phyloP scores from a whole-genome alignment of 2,888 invertebrate species.

The Epinotia demarniana region DNA sequence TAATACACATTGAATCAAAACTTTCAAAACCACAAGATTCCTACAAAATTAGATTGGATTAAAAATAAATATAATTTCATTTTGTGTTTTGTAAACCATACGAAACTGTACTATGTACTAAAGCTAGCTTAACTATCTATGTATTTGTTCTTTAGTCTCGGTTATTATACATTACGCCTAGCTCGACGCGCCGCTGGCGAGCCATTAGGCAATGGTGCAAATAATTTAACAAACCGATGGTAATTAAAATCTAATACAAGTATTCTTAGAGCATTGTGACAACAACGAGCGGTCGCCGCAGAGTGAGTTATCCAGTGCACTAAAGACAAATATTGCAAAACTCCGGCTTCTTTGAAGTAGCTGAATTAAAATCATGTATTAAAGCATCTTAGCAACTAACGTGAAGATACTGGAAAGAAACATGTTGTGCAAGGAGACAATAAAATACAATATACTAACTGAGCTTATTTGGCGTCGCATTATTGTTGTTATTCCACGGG shows the following conservation, averaged over 20 bases:
- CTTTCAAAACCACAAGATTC: slow-evolving; percentile 61
- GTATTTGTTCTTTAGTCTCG: slow-evolving; percentile 71
- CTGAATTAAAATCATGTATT: slow-evolving; percentile 5
- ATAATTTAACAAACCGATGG: slow-evolving; percentile 27
- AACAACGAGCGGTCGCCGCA: slow-evolving; percentile 14
- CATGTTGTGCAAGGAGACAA: slow-evolving; percentile 42
- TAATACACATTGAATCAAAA: slow-evolving; percentile 68
- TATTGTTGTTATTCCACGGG: slow-evolving; percentile 41
- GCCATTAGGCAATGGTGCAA: slow-evolving; percentile 31
- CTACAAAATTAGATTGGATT: slow-evolving; percentile 64
- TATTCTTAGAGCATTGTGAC: slow-evolving; percentile 29
- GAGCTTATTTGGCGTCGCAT: slow-evolving; percentile 66
- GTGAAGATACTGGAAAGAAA: slow-evolving; percentile 39
- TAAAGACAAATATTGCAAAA: slow-evolving; percentile 27
- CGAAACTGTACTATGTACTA: slow-evolving; percentile 65
- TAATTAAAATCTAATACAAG: slow-evolving; percentile 29
- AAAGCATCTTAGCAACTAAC: slow-evolving; percentile 29
- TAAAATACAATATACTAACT: slow-evolving; percentile 47
- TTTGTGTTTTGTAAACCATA: slow-evolving; percentile 63
- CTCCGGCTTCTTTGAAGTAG: slow-evolving; percentile 21
- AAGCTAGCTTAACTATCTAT: slow-evolving; percentile 65
- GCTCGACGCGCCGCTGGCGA: slow-evolving; percentile 46
- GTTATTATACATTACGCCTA: slow-evolving; percentile 62
- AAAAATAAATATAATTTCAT: slow-evolving; percentile 75
- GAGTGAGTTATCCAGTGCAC: slow-evolving; percentile 8